Evolutionary conservation across 2,797 vertebrate species (phyloP).

Genomic region (Sebastes melanostomus): DNA sequence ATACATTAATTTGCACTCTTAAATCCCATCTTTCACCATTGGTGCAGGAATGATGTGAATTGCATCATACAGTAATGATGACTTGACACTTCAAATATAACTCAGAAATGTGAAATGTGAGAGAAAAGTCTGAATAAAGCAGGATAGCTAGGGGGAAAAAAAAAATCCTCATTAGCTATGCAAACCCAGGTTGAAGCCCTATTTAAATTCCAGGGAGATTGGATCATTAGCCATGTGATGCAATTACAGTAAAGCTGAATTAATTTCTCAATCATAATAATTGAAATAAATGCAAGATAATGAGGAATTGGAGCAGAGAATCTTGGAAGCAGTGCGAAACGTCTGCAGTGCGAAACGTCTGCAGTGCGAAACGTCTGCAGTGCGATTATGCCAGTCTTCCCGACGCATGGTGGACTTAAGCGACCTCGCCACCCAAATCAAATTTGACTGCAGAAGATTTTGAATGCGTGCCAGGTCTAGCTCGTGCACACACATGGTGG

Average conservation of each 20-base stretch:
- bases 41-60: conserved; percentile 20
- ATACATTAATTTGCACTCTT: conserved; percentile 9
- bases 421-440: conserved; percentile 52
- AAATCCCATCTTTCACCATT: conserved; percentile 10
- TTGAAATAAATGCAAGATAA: conserved; percentile 59
- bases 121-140: conserved; percentile 27
- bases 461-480: conserved; percentile 56
- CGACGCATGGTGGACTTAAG: conserved; percentile 9
- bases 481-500: conserved; percentile 37
- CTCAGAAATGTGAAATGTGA: conserved; percentile 44
- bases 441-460: conserved; percentile 53
- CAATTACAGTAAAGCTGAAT: conserved; percentile 67
- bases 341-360: conserved; percentile 40
- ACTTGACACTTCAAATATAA: conserved; percentile 37
- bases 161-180: conserved; percentile 42
- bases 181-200: conserved; percentile 51
- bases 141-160: not conserved
- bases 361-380: conserved; percentile 33
- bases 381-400: conserved; percentile 24
- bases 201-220: conserved; percentile 54
- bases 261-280: conserved; percentile 61
- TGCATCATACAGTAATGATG: conserved; percentile 40
- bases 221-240: conserved; percentile 63
- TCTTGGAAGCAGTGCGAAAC: conserved; percentile 8
- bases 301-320: conserved; percentile 46